Percentiles rank a stretch among this genome's conserved stretches.
phyloP scores from a whole-genome alignment of 1,140 invertebrate genomes.

The Berghia stephanieae region DNA sequence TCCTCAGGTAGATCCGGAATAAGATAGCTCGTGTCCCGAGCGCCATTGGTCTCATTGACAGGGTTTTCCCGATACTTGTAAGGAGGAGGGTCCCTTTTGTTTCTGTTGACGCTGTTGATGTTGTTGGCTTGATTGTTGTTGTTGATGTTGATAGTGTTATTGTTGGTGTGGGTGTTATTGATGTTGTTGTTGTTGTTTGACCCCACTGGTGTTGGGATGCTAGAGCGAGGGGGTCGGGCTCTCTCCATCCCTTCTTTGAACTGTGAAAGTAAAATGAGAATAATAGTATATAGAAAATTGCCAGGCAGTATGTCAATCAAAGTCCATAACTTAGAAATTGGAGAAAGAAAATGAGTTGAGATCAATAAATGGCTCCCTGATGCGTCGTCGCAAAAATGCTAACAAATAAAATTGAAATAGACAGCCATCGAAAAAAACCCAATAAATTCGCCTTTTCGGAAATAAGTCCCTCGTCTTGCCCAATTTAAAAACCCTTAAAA shows the following conservation, averaged over 20 bases:
- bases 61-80: no score
- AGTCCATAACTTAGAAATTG: not conserved
- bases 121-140: not conserved
- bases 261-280: constrained; percentile 8
- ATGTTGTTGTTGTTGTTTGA: not conserved
- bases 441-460: no score
- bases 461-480: no score
- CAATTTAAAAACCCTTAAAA: no score
- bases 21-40: no score
- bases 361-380: not conserved
- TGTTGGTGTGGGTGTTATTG: not conserved
- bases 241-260: constrained; percentile 29
- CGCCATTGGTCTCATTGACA: no score
- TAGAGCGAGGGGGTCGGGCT: constrained; percentile 28
- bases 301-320: not conserved
- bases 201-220: constrained; percentile 34
- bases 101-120: not conserved
- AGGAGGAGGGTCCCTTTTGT: no score
- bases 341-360: not conserved
- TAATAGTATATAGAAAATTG: not conserved
- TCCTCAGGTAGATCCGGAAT: no score
- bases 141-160: not conserved
- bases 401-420: constrained; percentile 67
- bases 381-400: not conserved
- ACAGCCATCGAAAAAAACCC: constrained; percentile 72